Conservation (phyloP, 2,888 invertebrate genomes). For the Petrolisthes cinctipes region DNA sequence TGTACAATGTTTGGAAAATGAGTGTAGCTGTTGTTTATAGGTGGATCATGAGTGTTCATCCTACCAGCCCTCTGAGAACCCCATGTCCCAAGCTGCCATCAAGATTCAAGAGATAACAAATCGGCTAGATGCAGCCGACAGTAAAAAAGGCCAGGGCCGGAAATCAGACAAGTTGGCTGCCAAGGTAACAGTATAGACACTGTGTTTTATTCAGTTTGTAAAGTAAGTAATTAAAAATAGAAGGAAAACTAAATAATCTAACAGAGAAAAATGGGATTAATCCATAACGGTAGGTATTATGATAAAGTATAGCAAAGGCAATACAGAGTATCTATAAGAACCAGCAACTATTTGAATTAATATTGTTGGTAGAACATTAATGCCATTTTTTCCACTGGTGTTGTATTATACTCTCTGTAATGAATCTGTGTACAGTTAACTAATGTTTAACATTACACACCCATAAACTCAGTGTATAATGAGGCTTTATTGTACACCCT, state of each 20-base stretch:
- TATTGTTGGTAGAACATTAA: no score
- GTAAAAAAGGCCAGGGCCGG: conserved; percentile 31
- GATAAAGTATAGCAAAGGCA: no score
- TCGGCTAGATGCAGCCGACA: conserved; percentile 12
- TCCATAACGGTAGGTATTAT: not conserved
- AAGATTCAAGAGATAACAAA: conserved; percentile 51
- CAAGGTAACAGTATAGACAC: conserved; percentile 23
- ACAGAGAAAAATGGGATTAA: not conserved
- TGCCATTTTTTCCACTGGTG: no score
- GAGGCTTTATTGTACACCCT: no score
- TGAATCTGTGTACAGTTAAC: no score
- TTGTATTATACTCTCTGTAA: no score
- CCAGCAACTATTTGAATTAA: no score
- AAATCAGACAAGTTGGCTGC: conserved; percentile 54
- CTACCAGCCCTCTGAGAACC: conserved; percentile 36
- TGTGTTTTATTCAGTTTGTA: not conserved
- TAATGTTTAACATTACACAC: no score
- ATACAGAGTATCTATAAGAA: no score
- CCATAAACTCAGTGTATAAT: no score
- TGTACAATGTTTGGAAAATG: not conserved
- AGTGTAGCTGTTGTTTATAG: conserved; percentile 1
- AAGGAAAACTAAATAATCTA: not conserved
- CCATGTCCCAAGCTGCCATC: conserved; percentile 34
- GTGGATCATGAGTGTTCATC: conserved; percentile 53
- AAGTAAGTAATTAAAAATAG: not conserved